A percentile compares a stretch with the other conserved stretches of the same genome.
Evolutionary conservation across 2,113 vertebrate species (phyloP).

Genomic region (Cyanistes caeruleus): DNA sequence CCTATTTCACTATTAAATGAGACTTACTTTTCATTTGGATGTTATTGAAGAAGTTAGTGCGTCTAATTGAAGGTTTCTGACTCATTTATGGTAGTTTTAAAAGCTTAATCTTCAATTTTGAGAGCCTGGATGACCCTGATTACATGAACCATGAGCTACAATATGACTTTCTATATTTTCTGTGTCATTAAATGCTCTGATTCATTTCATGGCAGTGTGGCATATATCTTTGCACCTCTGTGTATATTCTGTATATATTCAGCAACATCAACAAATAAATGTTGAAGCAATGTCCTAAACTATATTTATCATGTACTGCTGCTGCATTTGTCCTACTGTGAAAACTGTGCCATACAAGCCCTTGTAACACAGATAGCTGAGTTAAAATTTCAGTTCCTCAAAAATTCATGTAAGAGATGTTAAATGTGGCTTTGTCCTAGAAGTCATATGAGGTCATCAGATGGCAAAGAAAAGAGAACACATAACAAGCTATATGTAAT

Average conservation of each 20-base stretch:
- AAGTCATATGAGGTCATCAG: neutral
- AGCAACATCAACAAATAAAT: conserved; percentile 3
- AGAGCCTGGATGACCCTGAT: conserved; percentile 21
- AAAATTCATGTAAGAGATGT: neutral
- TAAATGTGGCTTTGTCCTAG: neutral
- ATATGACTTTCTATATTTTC: neutral
- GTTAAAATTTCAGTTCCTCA: neutral
- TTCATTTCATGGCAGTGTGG: neutral
- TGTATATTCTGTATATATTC: neutral
- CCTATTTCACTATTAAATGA: conserved; percentile 49
- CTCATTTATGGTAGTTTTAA: conserved; percentile 45
- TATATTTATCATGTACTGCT: neutral
- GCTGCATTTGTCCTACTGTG: neutral
- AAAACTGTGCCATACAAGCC: neutral
- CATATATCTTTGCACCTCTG: neutral
- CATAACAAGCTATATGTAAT: neutral
- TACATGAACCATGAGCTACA: conserved; percentile 20
- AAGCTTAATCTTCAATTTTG: conserved; percentile 52
- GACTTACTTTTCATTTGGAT: conserved; percentile 50
- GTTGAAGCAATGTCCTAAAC: neutral
- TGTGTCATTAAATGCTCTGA: conserved; percentile 29
- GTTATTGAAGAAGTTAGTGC: conserved; percentile 54
- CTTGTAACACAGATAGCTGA: neutral
- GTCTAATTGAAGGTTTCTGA: conserved; percentile 43
- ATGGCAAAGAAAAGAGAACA: neutral